These are phyloP conservation scores for Metellina segmentata DNA, from an alignment of 2,888 invertebrate genomes.

Conservation along the genomic window DNA sequence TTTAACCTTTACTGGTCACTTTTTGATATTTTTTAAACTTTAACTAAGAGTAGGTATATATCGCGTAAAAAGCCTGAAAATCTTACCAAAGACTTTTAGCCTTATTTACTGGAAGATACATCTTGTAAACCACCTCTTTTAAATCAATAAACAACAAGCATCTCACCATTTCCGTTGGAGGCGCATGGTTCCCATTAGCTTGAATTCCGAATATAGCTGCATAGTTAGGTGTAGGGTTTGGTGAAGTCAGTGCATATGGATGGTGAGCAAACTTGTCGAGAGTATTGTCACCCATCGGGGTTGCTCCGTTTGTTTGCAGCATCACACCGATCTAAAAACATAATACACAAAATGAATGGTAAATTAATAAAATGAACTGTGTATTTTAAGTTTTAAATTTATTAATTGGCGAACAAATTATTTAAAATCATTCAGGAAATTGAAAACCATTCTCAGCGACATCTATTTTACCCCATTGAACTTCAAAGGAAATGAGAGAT, in stretches of 20 bases:
- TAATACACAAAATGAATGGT: not conserved
- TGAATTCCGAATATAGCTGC: constrained; percentile 62
- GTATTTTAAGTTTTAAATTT: no score
- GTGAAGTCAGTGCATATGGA: constrained; percentile 68
- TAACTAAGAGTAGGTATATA: no score
- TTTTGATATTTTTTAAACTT: no score
- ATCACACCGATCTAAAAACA: constrained; percentile 68
- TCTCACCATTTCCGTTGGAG: constrained; percentile 59
- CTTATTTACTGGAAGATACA: no score
- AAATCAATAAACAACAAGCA: no score
- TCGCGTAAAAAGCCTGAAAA: no score
- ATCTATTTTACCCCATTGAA: no score
- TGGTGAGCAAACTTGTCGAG: constrained; percentile 73
- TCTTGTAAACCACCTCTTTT: no score
- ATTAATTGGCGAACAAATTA: no score
- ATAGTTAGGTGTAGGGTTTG: constrained; percentile 47
- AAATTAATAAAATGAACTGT: no score
- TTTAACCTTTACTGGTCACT: not conserved
- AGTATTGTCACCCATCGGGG: constrained; percentile 56
- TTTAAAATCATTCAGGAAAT: not conserved
- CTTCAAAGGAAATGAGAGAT: no score
- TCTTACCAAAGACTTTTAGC: no score
- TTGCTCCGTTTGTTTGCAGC: constrained; percentile 56
- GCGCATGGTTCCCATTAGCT: constrained; percentile 17
- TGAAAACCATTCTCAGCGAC: not conserved